Base-by-base conservation (phyloP, 2,797 vertebrate species). In the Poecilia velifera region DNA sequence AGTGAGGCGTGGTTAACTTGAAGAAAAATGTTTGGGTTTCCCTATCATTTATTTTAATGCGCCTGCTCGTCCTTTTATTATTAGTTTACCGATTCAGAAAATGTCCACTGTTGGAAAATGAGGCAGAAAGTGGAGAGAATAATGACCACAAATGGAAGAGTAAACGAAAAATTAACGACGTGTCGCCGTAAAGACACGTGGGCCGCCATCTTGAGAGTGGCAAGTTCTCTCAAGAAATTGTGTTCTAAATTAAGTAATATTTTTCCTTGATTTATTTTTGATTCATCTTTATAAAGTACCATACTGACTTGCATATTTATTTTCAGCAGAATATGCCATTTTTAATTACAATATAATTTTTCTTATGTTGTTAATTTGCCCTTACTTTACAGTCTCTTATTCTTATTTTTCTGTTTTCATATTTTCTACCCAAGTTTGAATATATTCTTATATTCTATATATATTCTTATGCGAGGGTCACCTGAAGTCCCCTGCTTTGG, bases 41-140 rank as follows among this genome's bases (percentile, higher is more conserved):
- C n/a, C n/a, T 31, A 59, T 13, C 14, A 57, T 28, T 1, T 36
- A 39, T 79, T 87, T 87, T 80, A 79, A 57, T 57, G 25, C 1
- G 4, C 55, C n/a, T 2, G n/a, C 4, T 34, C n/a, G 2, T 62
- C 6, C 13, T 16, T 62, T 62, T 18, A 12, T 0, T 3, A 13
- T 41, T n/a, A n/a, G 22, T 70, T 25, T 12, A 39, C 7, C 1
- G 31, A 22, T 41, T 68, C 39, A 43, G 36, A 70, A 70, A 70
- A 25, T n/a, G 10, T 25, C 3, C 8, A 22, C 64, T 25, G 3
- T 2, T 43, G 10, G 12, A 43, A 70, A 70, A 43, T 6, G 20
- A 43, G 7, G 13, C 39, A 70, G 4, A 31, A 70, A 70, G n/a
- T 25, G 36, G 36, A 13, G 39, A 68, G 13, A 70, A 25, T 13